Evolutionary conservation across 2,888 invertebrate species (phyloP).

Genomic region (Trypoxylon attenuatum): DNA sequence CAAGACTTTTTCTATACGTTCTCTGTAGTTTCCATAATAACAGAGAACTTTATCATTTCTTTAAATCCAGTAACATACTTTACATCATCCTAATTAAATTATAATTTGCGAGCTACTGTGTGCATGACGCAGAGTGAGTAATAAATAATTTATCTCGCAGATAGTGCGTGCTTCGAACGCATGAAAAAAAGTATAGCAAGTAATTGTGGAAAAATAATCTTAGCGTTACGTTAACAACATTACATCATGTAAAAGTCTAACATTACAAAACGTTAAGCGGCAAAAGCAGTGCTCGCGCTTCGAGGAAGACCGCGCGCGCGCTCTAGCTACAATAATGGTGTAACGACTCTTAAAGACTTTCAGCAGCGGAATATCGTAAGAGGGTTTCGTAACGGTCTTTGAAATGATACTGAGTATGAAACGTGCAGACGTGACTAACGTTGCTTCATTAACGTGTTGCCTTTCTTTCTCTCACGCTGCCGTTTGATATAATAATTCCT

Average conservation of each 20-base stretch:
- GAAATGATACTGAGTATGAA: slow-evolving; percentile 42
- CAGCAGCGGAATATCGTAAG: slow-evolving; percentile 27
- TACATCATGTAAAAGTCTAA: background rate
- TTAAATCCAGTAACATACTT: no score
- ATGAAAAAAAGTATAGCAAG: no score
- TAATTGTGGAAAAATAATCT: no score
- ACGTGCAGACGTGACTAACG: slow-evolving; percentile 54
- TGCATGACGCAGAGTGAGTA: no score
- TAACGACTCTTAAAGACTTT: slow-evolving; percentile 7
- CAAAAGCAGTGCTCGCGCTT: background rate
- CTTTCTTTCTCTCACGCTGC: slow-evolving; percentile 53
- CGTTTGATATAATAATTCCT: slow-evolving; percentile 54
- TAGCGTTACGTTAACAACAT: background rate
- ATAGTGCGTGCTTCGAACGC: no score
- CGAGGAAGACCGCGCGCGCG: no score
- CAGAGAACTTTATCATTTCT: no score
- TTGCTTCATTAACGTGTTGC: slow-evolving; percentile 49
- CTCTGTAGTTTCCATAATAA: no score
- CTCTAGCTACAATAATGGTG: background rate
- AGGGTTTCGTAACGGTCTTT: slow-evolving; percentile 39
- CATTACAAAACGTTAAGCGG: background rate
- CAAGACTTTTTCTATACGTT: no score
- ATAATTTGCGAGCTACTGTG: no score
- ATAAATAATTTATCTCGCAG: no score
- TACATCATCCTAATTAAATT: no score